phyloP scores from a whole-genome alignment of 64 coral and sea anemone genomes.

The Platygyra sinensis region DNA sequence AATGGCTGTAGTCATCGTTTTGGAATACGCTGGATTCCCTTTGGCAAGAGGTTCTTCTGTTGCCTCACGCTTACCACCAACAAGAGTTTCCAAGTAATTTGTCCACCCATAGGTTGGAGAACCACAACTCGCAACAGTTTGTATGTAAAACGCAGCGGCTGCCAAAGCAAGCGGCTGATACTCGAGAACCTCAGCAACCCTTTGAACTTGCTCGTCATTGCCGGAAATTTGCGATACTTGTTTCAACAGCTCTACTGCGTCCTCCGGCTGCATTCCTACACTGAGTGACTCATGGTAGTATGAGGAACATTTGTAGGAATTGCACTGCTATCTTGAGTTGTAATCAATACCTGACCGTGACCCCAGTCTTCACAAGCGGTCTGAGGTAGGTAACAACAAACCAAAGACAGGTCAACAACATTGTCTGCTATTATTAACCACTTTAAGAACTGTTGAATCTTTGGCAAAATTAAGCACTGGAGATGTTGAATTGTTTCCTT shows the following conservation, averaged over 20 bases:
- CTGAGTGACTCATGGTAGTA: background rate
- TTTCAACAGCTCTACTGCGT: background rate
- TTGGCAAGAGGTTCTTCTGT: slow-evolving; percentile 26
- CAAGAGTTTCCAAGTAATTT: slow-evolving; percentile 30
- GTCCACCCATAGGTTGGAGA: slow-evolving; percentile 12
- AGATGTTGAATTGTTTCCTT: background rate
- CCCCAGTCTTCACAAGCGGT: background rate
- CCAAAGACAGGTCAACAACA: background rate
- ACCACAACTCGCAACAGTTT: background rate
- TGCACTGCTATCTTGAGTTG: slow-evolving; percentile 3
- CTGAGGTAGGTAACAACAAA: background rate
- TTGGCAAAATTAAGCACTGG: background rate
- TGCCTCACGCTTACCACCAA: slow-evolving; percentile 35
- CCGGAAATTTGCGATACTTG: background rate
- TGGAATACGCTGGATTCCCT: background rate
- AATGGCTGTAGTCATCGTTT: too few relatives aligned
- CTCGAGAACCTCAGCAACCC: slow-evolving; percentile 21
- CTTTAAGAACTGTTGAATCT: background rate
- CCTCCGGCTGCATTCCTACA: background rate
- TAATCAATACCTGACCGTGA: slow-evolving; percentile 10
- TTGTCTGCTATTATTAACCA: slow-evolving; percentile 13
- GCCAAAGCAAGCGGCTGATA: slow-evolving; percentile 36
- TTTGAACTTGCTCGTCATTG: background rate
- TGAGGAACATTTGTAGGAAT: background rate
- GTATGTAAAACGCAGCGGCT: slow-evolving; percentile 24